Evolutionary conservation across 2,888 invertebrate species (phyloP).

Genomic region (Rhorus exstirpatorius): DNA sequence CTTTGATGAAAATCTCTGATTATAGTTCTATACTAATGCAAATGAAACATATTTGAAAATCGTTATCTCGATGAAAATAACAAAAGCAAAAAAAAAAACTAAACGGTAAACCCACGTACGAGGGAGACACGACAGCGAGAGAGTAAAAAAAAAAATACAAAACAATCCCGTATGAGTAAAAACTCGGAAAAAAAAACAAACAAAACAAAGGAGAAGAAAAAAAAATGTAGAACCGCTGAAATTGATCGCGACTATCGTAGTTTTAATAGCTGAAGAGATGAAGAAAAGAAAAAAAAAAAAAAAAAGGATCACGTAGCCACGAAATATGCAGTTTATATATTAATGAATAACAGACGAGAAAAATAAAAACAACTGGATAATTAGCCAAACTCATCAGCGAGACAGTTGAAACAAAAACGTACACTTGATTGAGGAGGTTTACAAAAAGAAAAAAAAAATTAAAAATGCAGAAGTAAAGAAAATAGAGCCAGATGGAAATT

Average conservation of each 20-base stretch:
- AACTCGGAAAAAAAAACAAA: constrained; percentile 17
- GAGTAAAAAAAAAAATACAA: constrained; percentile 29
- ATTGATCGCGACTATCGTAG: constrained; percentile 60
- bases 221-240: constrained; percentile 52
- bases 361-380: constrained; percentile 33
- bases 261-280: constrained; percentile 54
- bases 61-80: constrained; percentile 49
- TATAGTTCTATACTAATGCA: constrained; percentile 58
- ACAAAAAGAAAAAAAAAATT: constrained; percentile 21
- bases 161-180: constrained; percentile 25
- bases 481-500: constrained; percentile 27
- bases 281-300: constrained; percentile 43
- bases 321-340: constrained; percentile 57
- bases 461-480: constrained; percentile 15
- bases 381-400: constrained; percentile 59
- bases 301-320: constrained; percentile 48
- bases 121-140: constrained; percentile 59
- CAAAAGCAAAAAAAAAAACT: constrained; percentile 22
- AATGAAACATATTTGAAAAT: constrained; percentile 68
- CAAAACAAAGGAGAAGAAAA: constrained; percentile 20
- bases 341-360: constrained; percentile 16
- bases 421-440: constrained; percentile 49
- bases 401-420: constrained; percentile 38
- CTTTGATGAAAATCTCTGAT: constrained; percentile 62
- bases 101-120: constrained; percentile 57